Conservation (phyloP, 1,140 invertebrate species). For the Drosophila novamexicana region DNA sequence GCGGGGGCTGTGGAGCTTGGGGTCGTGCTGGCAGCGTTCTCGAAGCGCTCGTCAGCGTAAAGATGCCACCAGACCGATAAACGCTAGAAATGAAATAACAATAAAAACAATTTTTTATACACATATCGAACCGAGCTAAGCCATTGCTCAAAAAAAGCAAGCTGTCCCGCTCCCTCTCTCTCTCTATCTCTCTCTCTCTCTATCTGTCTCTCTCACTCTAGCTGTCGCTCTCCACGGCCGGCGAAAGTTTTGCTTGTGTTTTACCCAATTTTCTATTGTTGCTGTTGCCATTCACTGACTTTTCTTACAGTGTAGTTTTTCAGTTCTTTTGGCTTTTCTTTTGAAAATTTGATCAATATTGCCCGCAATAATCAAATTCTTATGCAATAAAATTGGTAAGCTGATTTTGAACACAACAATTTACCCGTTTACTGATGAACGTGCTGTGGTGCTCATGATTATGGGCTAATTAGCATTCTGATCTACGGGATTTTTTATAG, state of each 20-base stretch:
- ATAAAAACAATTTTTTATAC: constrained; percentile 75
- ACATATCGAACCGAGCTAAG: constrained; percentile 56
- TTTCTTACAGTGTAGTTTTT: constrained; percentile 51
- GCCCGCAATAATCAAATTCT: not conserved
- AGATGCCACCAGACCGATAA: constrained; percentile 76
- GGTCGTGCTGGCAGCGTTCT: constrained; percentile 18
- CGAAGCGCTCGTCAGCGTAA: constrained; percentile 65
- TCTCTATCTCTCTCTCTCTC: not conserved
- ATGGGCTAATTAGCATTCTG: not conserved
- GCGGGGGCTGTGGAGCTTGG: not conserved
- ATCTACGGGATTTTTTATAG: not conserved
- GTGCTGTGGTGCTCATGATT: not conserved
- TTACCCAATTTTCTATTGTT: constrained; percentile 63
- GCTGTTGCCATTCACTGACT: constrained; percentile 43
- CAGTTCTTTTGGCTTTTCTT: constrained; percentile 6
- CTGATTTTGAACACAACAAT: constrained; percentile 1
- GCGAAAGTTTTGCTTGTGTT: constrained; percentile 51
- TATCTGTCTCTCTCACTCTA: constrained; percentile 3
- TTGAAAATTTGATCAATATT: constrained; percentile 27
- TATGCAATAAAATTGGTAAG: not conserved
- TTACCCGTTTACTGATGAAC: not conserved
- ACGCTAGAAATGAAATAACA: constrained; percentile 79
- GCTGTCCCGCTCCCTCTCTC: constrained; percentile 1
- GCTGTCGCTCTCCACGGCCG: not conserved
- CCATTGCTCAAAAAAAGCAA: constrained; percentile 4